Percentiles rank a stretch among this genome's conserved stretches.
Conservation (phyloP, 2,113 vertebrate genomes). For the Gallinago jamesoni region DNA sequence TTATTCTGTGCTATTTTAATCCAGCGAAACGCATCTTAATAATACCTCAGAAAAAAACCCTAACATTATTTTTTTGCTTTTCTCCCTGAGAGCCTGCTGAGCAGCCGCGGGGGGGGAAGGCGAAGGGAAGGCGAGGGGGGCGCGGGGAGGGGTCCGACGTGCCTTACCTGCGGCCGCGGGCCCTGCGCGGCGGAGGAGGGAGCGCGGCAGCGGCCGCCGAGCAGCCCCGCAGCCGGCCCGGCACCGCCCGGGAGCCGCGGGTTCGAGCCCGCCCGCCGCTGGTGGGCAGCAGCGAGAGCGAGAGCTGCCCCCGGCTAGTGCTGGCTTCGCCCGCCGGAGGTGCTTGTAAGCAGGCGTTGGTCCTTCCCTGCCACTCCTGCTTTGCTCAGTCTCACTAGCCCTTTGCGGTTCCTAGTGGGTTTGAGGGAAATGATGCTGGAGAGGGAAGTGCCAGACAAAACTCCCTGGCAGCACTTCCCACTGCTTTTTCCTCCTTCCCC, state of each 20-base stretch:
- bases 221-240: neutral
- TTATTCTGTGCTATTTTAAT: neutral
- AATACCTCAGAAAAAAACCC: neutral
- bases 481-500: neutral
- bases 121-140: neutral
- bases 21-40: neutral
- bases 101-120: neutral
- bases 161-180: slow-evolving; percentile 38
- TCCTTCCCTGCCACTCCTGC: neutral
- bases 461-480: neutral
- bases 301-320: fast-evolving
- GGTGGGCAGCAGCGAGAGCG: neutral
- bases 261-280: slow-evolving; percentile 22
- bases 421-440: neutral
- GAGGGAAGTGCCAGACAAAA: neutral
- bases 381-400: no score
- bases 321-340: neutral
- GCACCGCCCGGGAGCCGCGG: neutral
- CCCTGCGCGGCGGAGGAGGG: neutral
- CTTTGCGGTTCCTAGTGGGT: neutral
- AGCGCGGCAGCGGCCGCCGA: neutral
- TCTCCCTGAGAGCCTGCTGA: fast-evolving
- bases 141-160: neutral
- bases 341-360: fast-evolving
- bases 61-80: no score